A percentile compares a stretch with the other conserved stretches of the same genome.
Evolutionary conservation across 1,140 invertebrate genomes (phyloP).

Genomic region (Drosophila repletoides): DNA sequence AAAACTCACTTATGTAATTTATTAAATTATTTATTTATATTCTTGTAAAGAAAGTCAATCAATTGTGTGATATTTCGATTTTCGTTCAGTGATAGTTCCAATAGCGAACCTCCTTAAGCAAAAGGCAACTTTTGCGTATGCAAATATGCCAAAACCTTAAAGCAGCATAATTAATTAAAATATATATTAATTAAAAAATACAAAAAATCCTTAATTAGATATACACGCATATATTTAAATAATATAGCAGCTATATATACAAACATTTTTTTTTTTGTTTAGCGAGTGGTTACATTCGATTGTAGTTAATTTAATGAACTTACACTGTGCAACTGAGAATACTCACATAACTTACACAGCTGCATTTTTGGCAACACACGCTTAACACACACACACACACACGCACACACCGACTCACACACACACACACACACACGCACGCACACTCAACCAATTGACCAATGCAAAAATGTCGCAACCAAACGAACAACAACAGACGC

Average conservation of each 20-base stretch:
- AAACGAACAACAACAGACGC: conserved; percentile 40
- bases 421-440: conserved; percentile 33
- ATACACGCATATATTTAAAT: conserved; percentile 3
- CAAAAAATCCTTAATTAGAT: conserved; percentile 19
- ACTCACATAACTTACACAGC: conserved; percentile 25
- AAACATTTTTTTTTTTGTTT: conserved; percentile 22
- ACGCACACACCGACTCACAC: conserved; percentile 22
- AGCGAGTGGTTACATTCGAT: conserved; percentile 25
- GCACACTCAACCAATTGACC: conserved; percentile 23
- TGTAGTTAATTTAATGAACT: conserved; percentile 39
- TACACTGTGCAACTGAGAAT: conserved; percentile 28
- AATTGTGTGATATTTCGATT: conserved; percentile 66
- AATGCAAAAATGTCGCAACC: conserved; percentile 71
- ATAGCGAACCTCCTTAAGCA: conserved; percentile 33
- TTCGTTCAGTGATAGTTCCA: conserved; percentile 60
- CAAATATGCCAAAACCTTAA: conserved; percentile 50
- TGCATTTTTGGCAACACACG: conserved; percentile 5
- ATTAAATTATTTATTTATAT: conserved; percentile 49
- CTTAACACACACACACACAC: conserved; percentile 25
- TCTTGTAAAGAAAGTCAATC: conserved; percentile 11
- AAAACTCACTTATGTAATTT: conserved; percentile 35
- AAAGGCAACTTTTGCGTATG: conserved; percentile 26
- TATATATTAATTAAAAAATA: conserved; percentile 30
- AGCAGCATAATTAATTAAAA: conserved; percentile 40
- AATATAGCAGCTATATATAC: conserved; percentile 30